phyloP scores from a whole-genome alignment of 1,140 invertebrate genomes.

The Formica selysi region DNA sequence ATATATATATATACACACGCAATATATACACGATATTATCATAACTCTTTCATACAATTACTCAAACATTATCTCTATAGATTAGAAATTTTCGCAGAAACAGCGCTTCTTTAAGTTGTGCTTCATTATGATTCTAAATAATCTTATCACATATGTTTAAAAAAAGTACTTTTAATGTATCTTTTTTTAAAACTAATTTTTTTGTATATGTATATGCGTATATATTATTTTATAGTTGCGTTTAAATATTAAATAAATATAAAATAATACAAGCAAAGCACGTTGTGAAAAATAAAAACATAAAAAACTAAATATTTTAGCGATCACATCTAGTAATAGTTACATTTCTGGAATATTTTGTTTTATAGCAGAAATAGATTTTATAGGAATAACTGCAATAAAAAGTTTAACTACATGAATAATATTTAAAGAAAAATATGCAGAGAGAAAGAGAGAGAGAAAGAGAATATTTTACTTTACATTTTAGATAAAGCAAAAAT shows the following conservation, averaged over 20 bases:
- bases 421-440: slow-evolving; percentile 41
- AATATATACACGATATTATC: not conserved
- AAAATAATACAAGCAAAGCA: slow-evolving; percentile 15
- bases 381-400: slow-evolving; percentile 9
- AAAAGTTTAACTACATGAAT: slow-evolving; percentile 32
- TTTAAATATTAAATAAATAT: slow-evolving; percentile 28
- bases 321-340: slow-evolving; percentile 35
- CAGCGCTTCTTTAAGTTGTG: slow-evolving; percentile 11
- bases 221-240: slow-evolving; percentile 34
- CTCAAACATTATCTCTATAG: slow-evolving; percentile 21
- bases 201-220: slow-evolving; percentile 28
- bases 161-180: slow-evolving; percentile 2
- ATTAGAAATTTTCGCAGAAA: slow-evolving; percentile 20
- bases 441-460: not conserved
- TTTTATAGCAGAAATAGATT: slow-evolving; percentile 43
- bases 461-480: slow-evolving; percentile 31
- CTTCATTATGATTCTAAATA: slow-evolving; percentile 29
- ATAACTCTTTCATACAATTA: slow-evolving; percentile 5
- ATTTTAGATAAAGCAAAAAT: slow-evolving; percentile 33
- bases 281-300: slow-evolving; percentile 17
- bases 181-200: slow-evolving; percentile 11
- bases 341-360: slow-evolving; percentile 30
- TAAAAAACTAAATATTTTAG: slow-evolving; percentile 13
- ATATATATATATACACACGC: no score
- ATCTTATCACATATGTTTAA: not conserved